Conservation (phyloP, 2,888 invertebrate species). For the Bimastos eiseni region DNA sequence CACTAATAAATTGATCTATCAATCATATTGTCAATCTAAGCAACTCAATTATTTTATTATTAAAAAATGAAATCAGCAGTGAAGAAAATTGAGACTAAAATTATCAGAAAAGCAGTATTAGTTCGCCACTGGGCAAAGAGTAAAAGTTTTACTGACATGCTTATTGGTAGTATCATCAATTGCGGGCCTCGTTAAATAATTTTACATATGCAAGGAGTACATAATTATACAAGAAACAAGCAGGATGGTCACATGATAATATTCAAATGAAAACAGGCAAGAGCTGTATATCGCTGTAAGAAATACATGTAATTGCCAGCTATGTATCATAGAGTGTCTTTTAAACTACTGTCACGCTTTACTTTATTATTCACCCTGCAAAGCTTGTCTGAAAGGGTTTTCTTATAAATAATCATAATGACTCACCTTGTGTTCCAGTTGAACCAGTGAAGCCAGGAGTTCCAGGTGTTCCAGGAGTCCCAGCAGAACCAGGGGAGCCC, state of each 20-base stretch:
- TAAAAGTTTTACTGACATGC: not conserved
- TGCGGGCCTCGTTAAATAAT: not conserved
- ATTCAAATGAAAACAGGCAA: no score
- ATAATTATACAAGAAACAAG: not conserved
- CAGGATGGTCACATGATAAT: not conserved
- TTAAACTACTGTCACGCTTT: not conserved
- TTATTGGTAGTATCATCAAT: not conserved
- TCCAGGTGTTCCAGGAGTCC: constrained; percentile 33
- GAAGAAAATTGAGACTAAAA: not conserved
- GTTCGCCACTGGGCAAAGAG: not conserved
- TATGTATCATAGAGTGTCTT: not conserved
- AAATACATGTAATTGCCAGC: not conserved
- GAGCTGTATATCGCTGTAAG: no score
- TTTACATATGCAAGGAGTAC: no score
- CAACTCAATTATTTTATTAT: not conserved
- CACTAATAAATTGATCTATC: not conserved
- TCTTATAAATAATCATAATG: not conserved
- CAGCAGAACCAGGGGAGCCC: not conserved
- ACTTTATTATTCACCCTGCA: not conserved
- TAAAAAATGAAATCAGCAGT: not conserved
- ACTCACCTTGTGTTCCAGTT: not conserved
- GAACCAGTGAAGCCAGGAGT: constrained; percentile 15
- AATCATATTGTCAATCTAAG: not conserved
- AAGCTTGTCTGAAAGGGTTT: not conserved
- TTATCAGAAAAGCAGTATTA: not conserved